Evolutionary conservation across 1,140 invertebrate species (phyloP).

Genomic region (Microplitis mediator): DNA sequence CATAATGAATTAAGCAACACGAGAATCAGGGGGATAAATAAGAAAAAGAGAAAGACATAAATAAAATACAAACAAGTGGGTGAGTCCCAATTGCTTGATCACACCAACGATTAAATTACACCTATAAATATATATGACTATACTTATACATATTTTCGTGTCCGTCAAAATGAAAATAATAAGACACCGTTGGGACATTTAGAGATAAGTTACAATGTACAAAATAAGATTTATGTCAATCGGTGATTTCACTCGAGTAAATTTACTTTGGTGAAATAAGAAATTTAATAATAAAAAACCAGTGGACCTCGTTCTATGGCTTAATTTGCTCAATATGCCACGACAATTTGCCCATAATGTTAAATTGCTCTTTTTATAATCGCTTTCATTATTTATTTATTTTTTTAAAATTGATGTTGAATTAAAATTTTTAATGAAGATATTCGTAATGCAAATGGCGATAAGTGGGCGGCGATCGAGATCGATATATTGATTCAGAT

Average conservation of each 20-base stretch:
- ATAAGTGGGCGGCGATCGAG: not conserved
- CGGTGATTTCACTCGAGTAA: not conserved
- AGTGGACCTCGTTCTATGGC: slow-evolving; percentile 9
- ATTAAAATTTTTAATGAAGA: not conserved
- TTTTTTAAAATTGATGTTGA: slow-evolving; percentile 3
- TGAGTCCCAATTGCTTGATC: not conserved
- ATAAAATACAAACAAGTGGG: not conserved
- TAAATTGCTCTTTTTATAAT: not conserved
- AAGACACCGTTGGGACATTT: not conserved
- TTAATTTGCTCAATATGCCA: not conserved
- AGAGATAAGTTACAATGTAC: not conserved
- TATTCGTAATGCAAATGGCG: not conserved
- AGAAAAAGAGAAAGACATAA: slow-evolving; percentile 14
- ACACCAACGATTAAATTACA: slow-evolving; percentile 10
- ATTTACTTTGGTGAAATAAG: too few relatives aligned
- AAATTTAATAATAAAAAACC: not conserved
- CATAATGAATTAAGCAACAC: slow-evolving; percentile 29
- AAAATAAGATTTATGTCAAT: not conserved
- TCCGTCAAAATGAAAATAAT: not conserved
- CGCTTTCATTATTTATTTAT: slow-evolving; percentile 11
- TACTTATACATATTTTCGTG: not conserved
- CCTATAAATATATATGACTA: not conserved
- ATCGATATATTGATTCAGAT: not conserved
- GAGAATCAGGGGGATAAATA: not conserved
- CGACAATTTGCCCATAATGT: not conserved